Base-by-base conservation (phyloP, 2,888 invertebrate genomes). In the Electrophaes corylata region DNA sequence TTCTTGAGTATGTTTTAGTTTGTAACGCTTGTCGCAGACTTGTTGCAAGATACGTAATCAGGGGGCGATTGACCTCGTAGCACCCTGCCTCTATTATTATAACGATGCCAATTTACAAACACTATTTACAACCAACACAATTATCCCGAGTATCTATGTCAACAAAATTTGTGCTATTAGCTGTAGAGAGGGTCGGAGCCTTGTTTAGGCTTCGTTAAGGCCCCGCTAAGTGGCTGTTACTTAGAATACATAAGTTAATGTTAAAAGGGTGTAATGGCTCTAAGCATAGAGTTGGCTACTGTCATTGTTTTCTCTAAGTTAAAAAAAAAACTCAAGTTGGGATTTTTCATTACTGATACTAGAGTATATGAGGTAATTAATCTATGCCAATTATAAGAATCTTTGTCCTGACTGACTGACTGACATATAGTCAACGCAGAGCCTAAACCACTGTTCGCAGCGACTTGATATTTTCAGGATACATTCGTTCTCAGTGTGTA, bases 161-260 rank as follows among this genome's bases (percentile, higher is more conserved):
- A 75, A 74, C 70, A 71, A 60, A 73, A 70, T 75, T 75, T 69
- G 70, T 69, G 65, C 71, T 72, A 76, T 79, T 76, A 73, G 60
- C 67, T 64, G 48, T 48, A 18, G 61, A 18, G 61, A 66, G 66
- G 70, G 65, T 65, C 62, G 62, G 43, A 67, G 60, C 67, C 56
- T 48, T 49, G 53, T 56, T 58, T 61, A 53, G 60, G 47, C 47
- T 46, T 40, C 50, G 54, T 49, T 54, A 44, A 29, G 20, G 20
- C n/a, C n/a, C 41, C 35, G 14, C 33, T 52, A 45, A 56, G 50
- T 55, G 43, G 51, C 37, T 47, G 45, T 40, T 50, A 50, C 40
- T 55, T 55, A 55, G 48, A 55, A 53, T 54, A 52, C 53, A 51
- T 61, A 60, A 64, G 60, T 60, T 52, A 54, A 62, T 58, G 45